Evolutionary conservation across 2,797 vertebrate species (phyloP), one percentile per base, ranked within the genome.

Genomic region (Macropus fuliginosus): DNA sequence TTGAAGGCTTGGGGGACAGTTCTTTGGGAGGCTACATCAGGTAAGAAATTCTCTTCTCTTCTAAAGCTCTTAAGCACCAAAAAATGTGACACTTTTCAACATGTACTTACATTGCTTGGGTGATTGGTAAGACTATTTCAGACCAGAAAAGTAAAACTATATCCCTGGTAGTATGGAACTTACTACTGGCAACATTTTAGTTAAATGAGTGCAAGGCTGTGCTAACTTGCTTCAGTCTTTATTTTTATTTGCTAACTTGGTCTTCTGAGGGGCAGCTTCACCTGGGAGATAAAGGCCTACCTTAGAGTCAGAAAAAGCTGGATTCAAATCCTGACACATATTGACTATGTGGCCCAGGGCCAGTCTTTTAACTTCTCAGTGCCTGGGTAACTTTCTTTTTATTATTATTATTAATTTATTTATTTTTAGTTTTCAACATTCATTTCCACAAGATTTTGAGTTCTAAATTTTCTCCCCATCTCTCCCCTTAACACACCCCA

Each of bases 211-310:
- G 54, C 28, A 52, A 9, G 55, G 28, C 2, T 34, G 0, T 24
- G 6, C 62, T 95, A 8, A 52, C 91, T 91, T 29, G 12, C 91
- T 4, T 66, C 18, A 90, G 27, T 11, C 46, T 93, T 91, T 54
- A n/a, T 62, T 93, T 96, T 59, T 93, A 5, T 54, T 66, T 66
- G 59, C 31, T 66, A 66, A 66, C 59, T 13, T 66, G 12, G 59
- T 34, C 59, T 66, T n/a, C 59, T 66, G 59, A n/a, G 59, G 31
- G 12, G 29, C 13, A 34, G 4, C 31, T 66, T 66, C 59, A 34
- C 59, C 57, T 62, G 31, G 12, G 34, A 62, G 31, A 62, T 62
- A 62, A 62, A 34, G 31, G 13, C 59, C 13, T 62, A 34, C 59
- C 59, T 62, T 66, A 34, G 13, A 66, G 31, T 66, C 12, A 66